These are phyloP conservation scores for Plutomurus gul DNA, from an alignment of 1,140 invertebrate species.

Conservation along the genomic window DNA sequence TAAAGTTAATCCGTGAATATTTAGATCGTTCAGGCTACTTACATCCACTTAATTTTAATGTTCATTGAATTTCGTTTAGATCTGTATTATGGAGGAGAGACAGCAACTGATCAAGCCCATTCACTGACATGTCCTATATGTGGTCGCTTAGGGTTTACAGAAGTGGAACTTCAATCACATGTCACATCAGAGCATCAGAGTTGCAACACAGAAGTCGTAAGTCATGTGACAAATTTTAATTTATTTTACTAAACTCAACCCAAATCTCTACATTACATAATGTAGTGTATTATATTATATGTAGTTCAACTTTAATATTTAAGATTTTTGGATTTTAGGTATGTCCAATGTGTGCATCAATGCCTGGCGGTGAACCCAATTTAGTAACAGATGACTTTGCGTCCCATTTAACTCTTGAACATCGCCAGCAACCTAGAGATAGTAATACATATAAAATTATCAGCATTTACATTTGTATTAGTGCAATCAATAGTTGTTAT, in stretches of 20 bases:
- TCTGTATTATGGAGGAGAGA: conserved; percentile 93
- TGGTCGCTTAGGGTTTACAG: conserved; percentile 93
- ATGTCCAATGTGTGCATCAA: conserved; percentile 93
- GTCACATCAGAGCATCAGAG: conserved; percentile 86
- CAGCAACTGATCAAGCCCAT: conserved; percentile 85
- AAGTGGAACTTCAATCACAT: conserved; percentile 88
- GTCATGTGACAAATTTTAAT: conserved; percentile 55
- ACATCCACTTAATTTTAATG: too few relatives aligned
- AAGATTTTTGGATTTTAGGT: conserved; percentile 64
- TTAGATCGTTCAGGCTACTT: too few relatives aligned
- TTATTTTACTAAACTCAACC: not conserved
- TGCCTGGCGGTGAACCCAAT: conserved; percentile 95
- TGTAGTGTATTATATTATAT: not conserved
- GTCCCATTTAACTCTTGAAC: conserved; percentile 91
- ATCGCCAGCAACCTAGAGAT: conserved; percentile 79
- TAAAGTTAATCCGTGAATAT: too few relatives aligned
- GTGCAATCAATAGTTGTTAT: not conserved
- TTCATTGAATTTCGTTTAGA: conserved; percentile 63
- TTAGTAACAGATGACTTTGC: conserved; percentile 97
- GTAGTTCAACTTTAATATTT: not conserved
- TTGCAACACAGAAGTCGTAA: conserved; percentile 81
- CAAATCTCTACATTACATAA: too few relatives aligned
- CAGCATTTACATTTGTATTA: not conserved
- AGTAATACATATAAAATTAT: conserved; percentile 4
- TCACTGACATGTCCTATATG: conserved; percentile 96